Evolutionary conservation across 2,888 invertebrate species (phyloP), one percentile per base, ranked within the genome.

Genomic region (Gasteruption jaculator): DNA sequence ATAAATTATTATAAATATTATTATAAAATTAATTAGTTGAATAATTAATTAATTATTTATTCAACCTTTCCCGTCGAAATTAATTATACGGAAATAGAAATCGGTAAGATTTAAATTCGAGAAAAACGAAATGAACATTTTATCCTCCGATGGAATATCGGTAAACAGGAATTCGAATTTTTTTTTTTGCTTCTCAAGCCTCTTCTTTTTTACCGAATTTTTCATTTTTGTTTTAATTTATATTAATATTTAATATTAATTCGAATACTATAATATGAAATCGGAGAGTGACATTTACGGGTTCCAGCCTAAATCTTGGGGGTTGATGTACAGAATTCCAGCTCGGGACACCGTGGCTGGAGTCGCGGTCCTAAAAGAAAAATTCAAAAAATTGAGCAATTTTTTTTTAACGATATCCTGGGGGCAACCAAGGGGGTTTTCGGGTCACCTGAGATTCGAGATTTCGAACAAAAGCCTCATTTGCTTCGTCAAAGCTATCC

Each of bases 391-490:
- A 14, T 30, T 11, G 1, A 5, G 6, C 20, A 12, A n/a, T 7
- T n/a, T 35, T 34, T 22, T 21, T 36, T 16, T 19, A 7, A 21
- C 5, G 24, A 34, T 38, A 20, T 37, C 36, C 36, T 33, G 32
- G 34, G 24, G 20, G 24, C 37, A 14, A 30, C 33, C 19, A 36
- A 43, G 36, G 37, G 31, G 24, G 33, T 31, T 18, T 30, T 27
- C 11, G 38, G 10, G n/a, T 20, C 37, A 68, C 65, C 63, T 63
- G 57, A 95, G 74, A 59, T 85, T 86, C 3, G 91, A 85, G 58
- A 95, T 94, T 73, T 95, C 95, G 68, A 95, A 95, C n/a, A 95
- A 71, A 11, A 95, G 75, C 33, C 94, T 76, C 94, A 95, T 94
- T 19, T 82, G 76, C 51, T 85, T 83, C 0, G 90, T 93, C 37